Conservation (phyloP, 2,888 invertebrate species). For the Netelia inedita region DNA sequence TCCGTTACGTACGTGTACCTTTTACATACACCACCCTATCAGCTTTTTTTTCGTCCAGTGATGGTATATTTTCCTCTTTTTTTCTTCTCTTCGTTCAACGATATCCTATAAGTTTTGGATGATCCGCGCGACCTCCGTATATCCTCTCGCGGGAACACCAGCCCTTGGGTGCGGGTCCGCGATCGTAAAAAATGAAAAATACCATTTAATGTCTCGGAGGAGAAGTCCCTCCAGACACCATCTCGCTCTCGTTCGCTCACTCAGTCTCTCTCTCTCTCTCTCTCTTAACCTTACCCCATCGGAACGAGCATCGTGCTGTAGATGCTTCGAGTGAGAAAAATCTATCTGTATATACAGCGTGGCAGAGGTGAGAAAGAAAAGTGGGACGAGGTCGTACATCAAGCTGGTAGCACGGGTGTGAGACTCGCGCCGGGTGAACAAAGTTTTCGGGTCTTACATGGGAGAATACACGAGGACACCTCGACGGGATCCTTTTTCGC, state of each 20-base stretch:
- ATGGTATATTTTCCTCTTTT: neutral
- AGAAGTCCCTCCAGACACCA: slow-evolving; percentile 44
- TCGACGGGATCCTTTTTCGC: no score
- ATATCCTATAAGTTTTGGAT: slow-evolving; percentile 14
- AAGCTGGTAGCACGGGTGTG: slow-evolving; percentile 42
- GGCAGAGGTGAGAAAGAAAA: slow-evolving; percentile 54
- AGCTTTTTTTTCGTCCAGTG: neutral
- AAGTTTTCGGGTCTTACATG: slow-evolving; percentile 29
- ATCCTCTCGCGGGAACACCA: slow-evolving; percentile 55
- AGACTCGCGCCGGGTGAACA: slow-evolving; percentile 6
- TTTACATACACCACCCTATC: neutral
- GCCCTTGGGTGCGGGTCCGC: slow-evolving; percentile 55
- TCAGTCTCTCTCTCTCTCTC: no score
- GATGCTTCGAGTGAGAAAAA: slow-evolving; percentile 41
- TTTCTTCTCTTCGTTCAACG: neutral
- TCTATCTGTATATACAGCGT: slow-evolving; percentile 22
- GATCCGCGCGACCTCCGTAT: slow-evolving; percentile 8
- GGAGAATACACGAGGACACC: no score
- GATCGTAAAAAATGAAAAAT: slow-evolving; percentile 62
- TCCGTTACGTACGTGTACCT: neutral
- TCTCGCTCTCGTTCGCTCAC: neutral
- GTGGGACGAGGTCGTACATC: slow-evolving; percentile 66
- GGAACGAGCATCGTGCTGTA: slow-evolving; percentile 6
- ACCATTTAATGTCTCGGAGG: slow-evolving; percentile 55
- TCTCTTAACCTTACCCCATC: no score